A percentile compares a stretch with the other conserved stretches of the same genome.
Conservation (phyloP, 2,888 invertebrate genomes). For the Dusona sp. region DNA sequence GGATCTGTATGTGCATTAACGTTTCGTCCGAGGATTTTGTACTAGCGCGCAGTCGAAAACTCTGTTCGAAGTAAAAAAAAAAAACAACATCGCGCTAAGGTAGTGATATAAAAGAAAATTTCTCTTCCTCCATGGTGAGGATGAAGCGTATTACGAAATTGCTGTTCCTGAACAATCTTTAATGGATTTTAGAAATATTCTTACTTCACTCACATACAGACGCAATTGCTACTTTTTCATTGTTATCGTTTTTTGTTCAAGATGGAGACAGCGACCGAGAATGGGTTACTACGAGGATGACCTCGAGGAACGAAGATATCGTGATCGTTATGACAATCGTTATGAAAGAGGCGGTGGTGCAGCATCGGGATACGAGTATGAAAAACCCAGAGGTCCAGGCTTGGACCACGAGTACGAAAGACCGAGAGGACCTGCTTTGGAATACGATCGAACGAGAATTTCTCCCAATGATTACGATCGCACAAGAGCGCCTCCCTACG, state of each 20-base stretch:
- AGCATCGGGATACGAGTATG: conserved; percentile 62
- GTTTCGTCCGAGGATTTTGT: conserved; percentile 29
- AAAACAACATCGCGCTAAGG: neutral
- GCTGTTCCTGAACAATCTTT: conserved; percentile 22
- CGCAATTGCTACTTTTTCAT: conserved; percentile 11
- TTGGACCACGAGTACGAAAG: conserved; percentile 74
- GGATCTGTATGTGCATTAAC: conserved; percentile 11
- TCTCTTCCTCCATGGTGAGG: conserved; percentile 12
- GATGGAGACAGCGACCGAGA: conserved; percentile 76
- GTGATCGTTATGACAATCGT: conserved; percentile 77
- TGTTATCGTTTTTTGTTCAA: conserved; percentile 36
- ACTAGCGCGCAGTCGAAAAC: conserved; percentile 35
- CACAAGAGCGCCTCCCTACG: conserved; percentile 72
- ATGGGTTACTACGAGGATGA: conserved; percentile 77
- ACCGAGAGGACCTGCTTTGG: conserved; percentile 50
- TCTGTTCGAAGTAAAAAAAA: conserved; percentile 23
- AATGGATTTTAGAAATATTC: conserved; percentile 44
- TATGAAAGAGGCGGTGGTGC: conserved; percentile 59
- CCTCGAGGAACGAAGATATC: conserved; percentile 75
- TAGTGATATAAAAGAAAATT: conserved; percentile 25
- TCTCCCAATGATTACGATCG: conserved; percentile 72
- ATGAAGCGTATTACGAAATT: conserved; percentile 45
- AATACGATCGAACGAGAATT: conserved; percentile 62
- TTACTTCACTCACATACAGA: neutral
- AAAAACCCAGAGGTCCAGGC: conserved; percentile 67